Evolutionary conservation across 1,140 invertebrate genomes (phyloP).

Genomic region (Pinna nobilis): DNA sequence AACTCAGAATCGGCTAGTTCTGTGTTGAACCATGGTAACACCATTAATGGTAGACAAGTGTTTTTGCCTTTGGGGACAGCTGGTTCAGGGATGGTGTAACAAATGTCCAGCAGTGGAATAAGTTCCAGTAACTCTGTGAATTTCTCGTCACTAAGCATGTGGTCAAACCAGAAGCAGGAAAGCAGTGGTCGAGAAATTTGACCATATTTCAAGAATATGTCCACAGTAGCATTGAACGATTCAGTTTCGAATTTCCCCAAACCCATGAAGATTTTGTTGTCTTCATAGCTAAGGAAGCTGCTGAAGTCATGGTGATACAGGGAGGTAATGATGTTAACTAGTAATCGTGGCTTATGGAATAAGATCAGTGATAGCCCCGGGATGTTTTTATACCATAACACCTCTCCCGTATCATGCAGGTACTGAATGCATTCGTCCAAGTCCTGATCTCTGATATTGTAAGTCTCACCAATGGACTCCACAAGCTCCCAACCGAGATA

Average conservation of each 20-base stretch:
- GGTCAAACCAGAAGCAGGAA: slow-evolving; percentile 69
- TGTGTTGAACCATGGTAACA: slow-evolving; percentile 69
- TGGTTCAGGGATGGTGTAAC: slow-evolving; percentile 69
- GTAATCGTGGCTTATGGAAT: slow-evolving; percentile 65
- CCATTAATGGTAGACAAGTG: slow-evolving; percentile 60
- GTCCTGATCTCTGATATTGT: slow-evolving; percentile 54
- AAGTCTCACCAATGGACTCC: slow-evolving; percentile 46
- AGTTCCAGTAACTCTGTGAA: slow-evolving; percentile 65
- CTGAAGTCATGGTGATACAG: slow-evolving; percentile 67
- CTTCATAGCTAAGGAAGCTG: slow-evolving; percentile 58
- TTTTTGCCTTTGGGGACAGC: slow-evolving; percentile 53
- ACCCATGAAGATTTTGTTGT: slow-evolving; percentile 66
- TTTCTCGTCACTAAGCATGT: slow-evolving; percentile 53
- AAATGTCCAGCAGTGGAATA: slow-evolving; percentile 63
- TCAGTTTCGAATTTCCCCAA: slow-evolving; percentile 58
- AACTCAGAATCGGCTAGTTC: slow-evolving; percentile 47
- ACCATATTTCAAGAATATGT: slow-evolving; percentile 61
- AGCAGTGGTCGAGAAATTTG: slow-evolving; percentile 70
- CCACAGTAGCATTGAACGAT: slow-evolving; percentile 54
- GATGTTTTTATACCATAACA: slow-evolving; percentile 66
- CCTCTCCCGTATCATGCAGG: slow-evolving; percentile 67
- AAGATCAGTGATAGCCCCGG: slow-evolving; percentile 58
- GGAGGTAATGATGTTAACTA: slow-evolving; percentile 61
- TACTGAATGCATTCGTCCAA: slow-evolving; percentile 65
- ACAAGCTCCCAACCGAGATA: slow-evolving; percentile 63